Conservation (phyloP, 23 tunicate species). For the Diplosoma virens region DNA sequence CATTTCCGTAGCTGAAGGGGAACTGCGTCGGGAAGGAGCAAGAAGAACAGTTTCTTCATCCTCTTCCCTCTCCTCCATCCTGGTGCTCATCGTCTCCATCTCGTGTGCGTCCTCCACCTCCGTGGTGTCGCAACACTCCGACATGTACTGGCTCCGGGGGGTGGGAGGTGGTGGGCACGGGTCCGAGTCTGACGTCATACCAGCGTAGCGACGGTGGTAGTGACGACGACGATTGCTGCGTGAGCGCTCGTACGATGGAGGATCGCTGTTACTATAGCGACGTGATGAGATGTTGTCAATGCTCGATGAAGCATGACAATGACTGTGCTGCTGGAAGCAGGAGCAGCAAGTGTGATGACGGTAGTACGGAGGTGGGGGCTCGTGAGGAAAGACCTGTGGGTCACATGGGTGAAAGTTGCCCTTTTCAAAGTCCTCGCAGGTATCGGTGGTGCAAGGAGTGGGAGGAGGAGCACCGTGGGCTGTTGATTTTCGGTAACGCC, state of each 20-base stretch:
- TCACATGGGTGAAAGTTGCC: neutral
- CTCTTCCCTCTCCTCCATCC: constrained; percentile 30
- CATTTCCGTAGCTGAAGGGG: constrained; percentile 44
- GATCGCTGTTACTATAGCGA: constrained; percentile 17
- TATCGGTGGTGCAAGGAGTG: constrained; percentile 82
- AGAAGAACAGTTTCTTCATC: constrained; percentile 38
- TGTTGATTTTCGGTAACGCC: neutral
- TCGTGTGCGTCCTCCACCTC: constrained; percentile 63
- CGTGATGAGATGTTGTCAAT: constrained; percentile 48
- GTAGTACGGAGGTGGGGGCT: constrained; percentile 73
- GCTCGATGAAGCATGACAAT: constrained; percentile 12
- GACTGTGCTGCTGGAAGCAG: constrained; percentile 33
- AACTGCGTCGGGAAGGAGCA: constrained; percentile 32
- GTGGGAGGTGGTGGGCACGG: constrained; percentile 96
- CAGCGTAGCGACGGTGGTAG: constrained; percentile 28
- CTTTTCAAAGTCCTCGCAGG: constrained; percentile 53
- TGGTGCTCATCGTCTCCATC: constrained; percentile 35
- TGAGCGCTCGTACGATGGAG: constrained; percentile 16
- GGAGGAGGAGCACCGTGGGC: constrained; percentile 59
- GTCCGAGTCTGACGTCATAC: constrained; percentile 74
- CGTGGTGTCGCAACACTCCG: constrained; percentile 77
- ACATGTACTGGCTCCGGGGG: constrained; percentile 88
- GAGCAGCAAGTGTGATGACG: constrained; percentile 41
- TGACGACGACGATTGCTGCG: constrained; percentile 29
- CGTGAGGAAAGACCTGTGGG: constrained; percentile 35